Percentiles rank a stretch among this genome's conserved stretches.
phyloP scores from a whole-genome alignment of 2,888 invertebrate genomes.

The Salticus scenicus region DNA sequence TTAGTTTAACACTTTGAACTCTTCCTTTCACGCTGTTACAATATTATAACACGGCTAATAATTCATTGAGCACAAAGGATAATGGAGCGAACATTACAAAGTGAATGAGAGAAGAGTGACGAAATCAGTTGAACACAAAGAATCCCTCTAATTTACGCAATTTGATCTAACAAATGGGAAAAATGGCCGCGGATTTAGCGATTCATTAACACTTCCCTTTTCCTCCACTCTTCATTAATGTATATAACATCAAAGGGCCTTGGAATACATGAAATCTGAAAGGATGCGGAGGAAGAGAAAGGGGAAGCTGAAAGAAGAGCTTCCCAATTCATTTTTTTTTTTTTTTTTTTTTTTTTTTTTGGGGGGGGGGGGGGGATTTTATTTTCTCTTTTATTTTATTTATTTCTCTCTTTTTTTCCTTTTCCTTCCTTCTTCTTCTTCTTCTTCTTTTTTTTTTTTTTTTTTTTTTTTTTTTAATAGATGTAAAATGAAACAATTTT shows the following conservation, averaged over 20 bases:
- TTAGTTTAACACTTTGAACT: no score
- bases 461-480: no score
- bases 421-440: no score
- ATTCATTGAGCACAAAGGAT: constrained; percentile 3
- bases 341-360: no score
- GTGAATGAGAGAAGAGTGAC: not conserved
- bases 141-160: not conserved
- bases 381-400: no score
- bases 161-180: not conserved
- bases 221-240: not conserved
- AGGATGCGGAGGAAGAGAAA: not conserved
- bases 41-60: no score
- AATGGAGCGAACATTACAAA: not conserved
- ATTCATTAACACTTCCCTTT: constrained; percentile 3
- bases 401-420: no score
- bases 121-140: not conserved
- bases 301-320: not conserved
- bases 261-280: not conserved
- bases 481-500: no score
- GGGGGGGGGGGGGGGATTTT: no score
- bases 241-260: not conserved
- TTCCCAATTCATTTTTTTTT: no score
- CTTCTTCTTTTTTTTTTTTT: no score
- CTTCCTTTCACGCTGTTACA: no score
- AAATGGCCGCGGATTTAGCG: not conserved